Evolutionary conservation across 1,140 invertebrate genomes (phyloP).

Genomic region (Drosophila oshimai): DNA sequence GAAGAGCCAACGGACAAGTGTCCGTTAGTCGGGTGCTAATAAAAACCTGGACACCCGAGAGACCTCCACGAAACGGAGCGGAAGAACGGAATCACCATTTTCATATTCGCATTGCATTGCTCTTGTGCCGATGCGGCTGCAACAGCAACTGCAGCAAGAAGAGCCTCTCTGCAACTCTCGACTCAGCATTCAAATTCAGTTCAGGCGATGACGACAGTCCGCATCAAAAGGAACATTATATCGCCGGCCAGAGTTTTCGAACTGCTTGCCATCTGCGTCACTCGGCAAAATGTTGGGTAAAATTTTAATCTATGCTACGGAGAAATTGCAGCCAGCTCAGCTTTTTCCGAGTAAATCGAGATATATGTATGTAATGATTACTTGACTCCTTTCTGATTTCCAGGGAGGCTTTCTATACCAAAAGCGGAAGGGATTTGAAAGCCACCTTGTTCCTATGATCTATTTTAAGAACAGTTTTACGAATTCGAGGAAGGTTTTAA

Average conservation of each 20-base stretch:
- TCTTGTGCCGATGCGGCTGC: slow-evolving; percentile 1
- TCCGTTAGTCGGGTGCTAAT: slow-evolving; percentile 20
- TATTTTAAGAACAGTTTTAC: too few species aligned
- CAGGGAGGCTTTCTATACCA: not conserved
- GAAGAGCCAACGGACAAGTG: slow-evolving; percentile 10
- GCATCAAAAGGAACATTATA: slow-evolving; percentile 41
- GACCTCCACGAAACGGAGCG: slow-evolving; percentile 29
- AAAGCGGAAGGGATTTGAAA: too few species aligned
- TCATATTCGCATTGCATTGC: slow-evolving; percentile 40
- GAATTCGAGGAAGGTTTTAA: not conserved
- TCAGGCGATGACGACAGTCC: slow-evolving; percentile 67
- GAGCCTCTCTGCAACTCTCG: slow-evolving; percentile 29
- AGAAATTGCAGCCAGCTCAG: slow-evolving; percentile 7
- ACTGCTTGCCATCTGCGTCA: slow-evolving; percentile 48
- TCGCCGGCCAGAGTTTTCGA: slow-evolving; percentile 43
- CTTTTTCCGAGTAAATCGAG: slow-evolving; percentile 2
- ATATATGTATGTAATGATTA: too few species aligned
- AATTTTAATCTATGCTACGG: slow-evolving; percentile 14
- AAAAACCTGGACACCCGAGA: slow-evolving; percentile 13
- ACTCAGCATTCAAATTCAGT: slow-evolving; percentile 64
- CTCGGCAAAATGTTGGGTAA: slow-evolving; percentile 15
- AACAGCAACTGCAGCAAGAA: slow-evolving; percentile 8
- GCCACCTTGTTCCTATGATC: too few species aligned
- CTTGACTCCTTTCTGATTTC: not conserved
- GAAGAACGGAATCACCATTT: slow-evolving; percentile 54